Percentiles rank a stretch among this genome's conserved stretches.
Evolutionary conservation across 2,113 vertebrate genomes (phyloP).

Genomic region (Melierax canorus): DNA sequence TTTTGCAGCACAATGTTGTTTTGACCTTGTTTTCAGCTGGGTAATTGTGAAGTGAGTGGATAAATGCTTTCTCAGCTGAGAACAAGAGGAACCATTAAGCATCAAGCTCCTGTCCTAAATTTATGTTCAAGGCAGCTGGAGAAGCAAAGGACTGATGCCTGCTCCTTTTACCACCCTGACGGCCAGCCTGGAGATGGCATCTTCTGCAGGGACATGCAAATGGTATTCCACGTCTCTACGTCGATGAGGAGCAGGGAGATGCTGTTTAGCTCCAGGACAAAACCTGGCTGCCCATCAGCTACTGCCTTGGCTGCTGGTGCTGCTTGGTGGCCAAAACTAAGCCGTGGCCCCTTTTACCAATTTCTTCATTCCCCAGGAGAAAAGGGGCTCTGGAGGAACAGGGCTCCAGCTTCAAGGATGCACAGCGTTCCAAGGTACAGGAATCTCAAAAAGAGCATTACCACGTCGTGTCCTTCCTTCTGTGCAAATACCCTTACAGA

Average conservation of each 20-base stretch:
- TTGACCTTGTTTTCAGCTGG: neutral
- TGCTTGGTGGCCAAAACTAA: neutral
- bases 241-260: neutral
- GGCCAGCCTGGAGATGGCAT: neutral
- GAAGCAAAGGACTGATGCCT: neutral
- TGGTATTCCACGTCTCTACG: neutral
- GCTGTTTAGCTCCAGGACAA: neutral
- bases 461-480: neutral
- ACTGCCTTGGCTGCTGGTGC: neutral
- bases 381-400: neutral
- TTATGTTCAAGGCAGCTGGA: neutral
- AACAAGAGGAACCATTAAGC: neutral
- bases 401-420: neutral
- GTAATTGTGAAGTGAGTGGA: neutral
- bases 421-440: neutral
- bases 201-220: neutral
- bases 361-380: neutral
- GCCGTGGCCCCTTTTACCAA: neutral
- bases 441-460: neutral
- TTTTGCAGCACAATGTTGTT: neutral
- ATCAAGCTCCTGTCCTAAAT: neutral
- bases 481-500: neutral
- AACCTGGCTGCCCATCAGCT: neutral
- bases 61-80: slow-evolving; percentile 30
- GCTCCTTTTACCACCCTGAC: neutral